These are phyloP conservation scores for Cyphomyrus plagiostoma DNA, from an alignment of 2,113 vertebrate genomes.

Conservation along the genomic window DNA sequence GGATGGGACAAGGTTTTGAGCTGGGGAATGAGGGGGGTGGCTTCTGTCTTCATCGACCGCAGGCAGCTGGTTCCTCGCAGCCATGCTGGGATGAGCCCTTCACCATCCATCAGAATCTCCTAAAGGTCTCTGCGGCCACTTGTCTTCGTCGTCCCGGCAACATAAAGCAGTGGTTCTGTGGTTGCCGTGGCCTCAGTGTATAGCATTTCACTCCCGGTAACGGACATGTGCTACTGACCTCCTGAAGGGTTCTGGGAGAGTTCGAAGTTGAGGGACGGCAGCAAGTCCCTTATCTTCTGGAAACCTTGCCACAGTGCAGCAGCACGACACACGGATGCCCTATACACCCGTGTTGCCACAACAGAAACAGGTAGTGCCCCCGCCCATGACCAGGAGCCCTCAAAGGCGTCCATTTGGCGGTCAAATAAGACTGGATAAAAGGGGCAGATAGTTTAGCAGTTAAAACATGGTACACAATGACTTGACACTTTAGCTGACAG, in stretches of 20 bases:
- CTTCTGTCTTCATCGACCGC: not conserved
- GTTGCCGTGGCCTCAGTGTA: not conserved
- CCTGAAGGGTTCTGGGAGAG: not conserved
- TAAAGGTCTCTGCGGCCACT: not conserved
- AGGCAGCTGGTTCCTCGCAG: not conserved
- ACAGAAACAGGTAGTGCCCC: constrained; percentile 10
- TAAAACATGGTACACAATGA: constrained; percentile 30
- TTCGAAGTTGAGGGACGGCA: constrained; percentile 9
- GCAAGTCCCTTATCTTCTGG: constrained; percentile 36
- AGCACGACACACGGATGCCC: not conserved
- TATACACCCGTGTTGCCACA: constrained; percentile 31
- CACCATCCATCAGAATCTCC: not conserved
- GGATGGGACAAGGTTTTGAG: not conserved
- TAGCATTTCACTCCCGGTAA: not conserved
- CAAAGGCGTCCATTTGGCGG: not conserved
- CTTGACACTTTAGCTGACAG: constrained; percentile 54
- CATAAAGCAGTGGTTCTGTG: not conserved
- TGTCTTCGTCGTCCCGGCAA: not conserved
- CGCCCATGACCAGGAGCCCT: not conserved
- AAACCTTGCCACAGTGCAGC: not conserved
- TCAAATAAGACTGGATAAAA: constrained; percentile 26
- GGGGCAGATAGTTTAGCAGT: constrained; percentile 42
- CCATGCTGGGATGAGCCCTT: not conserved
- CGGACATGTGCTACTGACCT: not conserved
- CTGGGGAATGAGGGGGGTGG: not conserved